Conservation (phyloP, 2,888 invertebrate genomes). For the Carabus problematicus region DNA sequence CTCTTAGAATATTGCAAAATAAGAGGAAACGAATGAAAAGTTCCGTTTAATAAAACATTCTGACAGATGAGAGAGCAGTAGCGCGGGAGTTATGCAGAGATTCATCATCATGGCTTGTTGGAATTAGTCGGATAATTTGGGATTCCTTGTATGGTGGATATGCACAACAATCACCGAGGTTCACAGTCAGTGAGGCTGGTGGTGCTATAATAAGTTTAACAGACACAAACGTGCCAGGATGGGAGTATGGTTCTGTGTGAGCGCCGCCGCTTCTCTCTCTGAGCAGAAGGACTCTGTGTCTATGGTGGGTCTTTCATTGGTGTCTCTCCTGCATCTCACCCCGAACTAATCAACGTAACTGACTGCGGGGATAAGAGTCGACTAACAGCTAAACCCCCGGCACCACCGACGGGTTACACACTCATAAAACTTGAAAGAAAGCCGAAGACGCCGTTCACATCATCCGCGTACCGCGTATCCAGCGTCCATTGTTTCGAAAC, state of each 20-base stretch:
- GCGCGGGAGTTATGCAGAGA: background rate
- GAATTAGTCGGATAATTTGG: slow-evolving; percentile 30
- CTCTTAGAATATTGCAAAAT: slow-evolving; percentile 10
- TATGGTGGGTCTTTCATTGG: slow-evolving; percentile 22
- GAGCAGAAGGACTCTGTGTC: background rate
- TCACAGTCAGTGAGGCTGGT: background rate
- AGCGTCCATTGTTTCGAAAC: slow-evolving; percentile 14
- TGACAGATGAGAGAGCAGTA: background rate
- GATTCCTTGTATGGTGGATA: slow-evolving; percentile 18
- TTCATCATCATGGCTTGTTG: slow-evolving; percentile 15
- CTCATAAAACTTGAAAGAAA: slow-evolving; percentile 37
- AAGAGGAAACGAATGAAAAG: slow-evolving; percentile 5
- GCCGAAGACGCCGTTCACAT: background rate
- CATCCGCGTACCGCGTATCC: background rate
- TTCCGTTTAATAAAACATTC: background rate
- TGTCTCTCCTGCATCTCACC: slow-evolving; percentile 16
- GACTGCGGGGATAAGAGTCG: slow-evolving; percentile 28
- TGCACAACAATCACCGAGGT: slow-evolving; percentile 23
- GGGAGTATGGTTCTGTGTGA: too few species aligned
- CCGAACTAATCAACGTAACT: slow-evolving; percentile 40
- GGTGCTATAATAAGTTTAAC: slow-evolving; percentile 28
- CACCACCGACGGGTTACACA: slow-evolving; percentile 5
- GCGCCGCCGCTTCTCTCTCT: too few species aligned
- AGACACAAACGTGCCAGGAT: too few species aligned
- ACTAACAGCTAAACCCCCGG: slow-evolving; percentile 14